Base-by-base conservation (phyloP, 2,797 vertebrate genomes). In the Coregonus sp. region DNA sequence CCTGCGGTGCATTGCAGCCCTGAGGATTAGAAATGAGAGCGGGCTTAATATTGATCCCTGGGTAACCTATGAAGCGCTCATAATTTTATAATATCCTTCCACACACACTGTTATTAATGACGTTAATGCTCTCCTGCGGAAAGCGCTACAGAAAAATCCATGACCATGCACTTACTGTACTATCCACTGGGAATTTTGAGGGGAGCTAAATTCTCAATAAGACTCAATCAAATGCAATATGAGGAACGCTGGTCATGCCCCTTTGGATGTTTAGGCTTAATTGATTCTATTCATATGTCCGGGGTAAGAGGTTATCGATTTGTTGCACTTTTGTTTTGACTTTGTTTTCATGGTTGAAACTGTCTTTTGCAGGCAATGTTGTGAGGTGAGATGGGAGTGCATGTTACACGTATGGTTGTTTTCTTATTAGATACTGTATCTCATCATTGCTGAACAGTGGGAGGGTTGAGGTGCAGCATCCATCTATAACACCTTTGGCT, bases 11-110 rank as follows among this genome's bases (percentile, higher is more conserved):
- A 75, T 82, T 85, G 81, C 76, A 73, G 84, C 88, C 91, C 92
- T 85, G 90, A 86, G 90, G 88, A 92, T 90, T 88, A 87, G 91
- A 90, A 95, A 91, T 76, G 86, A 91, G 88, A 90, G 89, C 85
- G 91, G 90, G 93, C 94, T 94, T 93, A 90, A 87, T 89, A 95
- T 95, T 90, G 94, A 95, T 94, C 92, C 91, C 88, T 87, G 71
- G 81, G 92, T 93, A 91, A 93, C 94, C 93, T 87, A 89, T 91
- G 92, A 92, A 90, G 90, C 89, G 87, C 89, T 93, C 92, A 94
- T 94, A 91, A 90, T 92, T 92, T 90, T 87, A 89, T 91, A 90
- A 94, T 93, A 92, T 92, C 92, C 83, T 47, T 47, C 40, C 40
- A 47, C 40, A 47, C 40, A 47, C 40, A 12, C 40, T 78, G 79